phyloP scores from a whole-genome alignment of 2,888 invertebrate genomes.

The Phymatocera aterrima region DNA sequence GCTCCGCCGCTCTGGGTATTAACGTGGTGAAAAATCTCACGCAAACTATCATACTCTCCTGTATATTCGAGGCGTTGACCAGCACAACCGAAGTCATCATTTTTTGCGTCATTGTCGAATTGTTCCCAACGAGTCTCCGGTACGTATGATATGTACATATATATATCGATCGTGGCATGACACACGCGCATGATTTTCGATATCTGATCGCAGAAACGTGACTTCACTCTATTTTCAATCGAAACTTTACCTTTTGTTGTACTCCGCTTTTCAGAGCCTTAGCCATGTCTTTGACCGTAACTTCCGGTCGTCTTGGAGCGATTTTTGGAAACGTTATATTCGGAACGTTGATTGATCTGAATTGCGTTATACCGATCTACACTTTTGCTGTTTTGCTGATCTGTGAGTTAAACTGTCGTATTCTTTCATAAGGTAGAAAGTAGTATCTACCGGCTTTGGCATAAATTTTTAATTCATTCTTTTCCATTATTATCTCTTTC shows the following conservation, averaged over 20 bases:
- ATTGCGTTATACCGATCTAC: constrained; percentile 79
- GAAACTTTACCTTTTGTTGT: too few species aligned
- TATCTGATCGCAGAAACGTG: neutral
- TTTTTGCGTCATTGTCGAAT: constrained; percentile 79
- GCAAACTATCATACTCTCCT: constrained; percentile 78
- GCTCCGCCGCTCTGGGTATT: constrained; percentile 77
- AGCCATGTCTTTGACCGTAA: constrained; percentile 79
- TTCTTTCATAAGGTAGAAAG: neutral
- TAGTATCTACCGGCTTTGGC: neutral
- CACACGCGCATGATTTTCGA: too few species aligned
- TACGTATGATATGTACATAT: neutral
- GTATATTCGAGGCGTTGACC: constrained; percentile 79
- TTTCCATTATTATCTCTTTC: neutral
- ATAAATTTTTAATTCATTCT: neutral
- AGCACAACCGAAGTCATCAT: constrained; percentile 80
- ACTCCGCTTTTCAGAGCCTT: constrained; percentile 75
- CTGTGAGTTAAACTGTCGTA: too few species aligned
- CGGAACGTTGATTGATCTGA: constrained; percentile 77
- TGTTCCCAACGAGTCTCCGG: constrained; percentile 75
- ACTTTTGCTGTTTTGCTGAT: constrained; percentile 78
- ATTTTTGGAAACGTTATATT: constrained; percentile 80
- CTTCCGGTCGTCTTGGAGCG: constrained; percentile 78
- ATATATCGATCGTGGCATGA: neutral
- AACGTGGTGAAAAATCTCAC: constrained; percentile 77
- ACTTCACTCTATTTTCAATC: too few species aligned